Evolutionary conservation across 2,797 vertebrate species (phyloP).

Genomic region (Nyctibius grandis): DNA sequence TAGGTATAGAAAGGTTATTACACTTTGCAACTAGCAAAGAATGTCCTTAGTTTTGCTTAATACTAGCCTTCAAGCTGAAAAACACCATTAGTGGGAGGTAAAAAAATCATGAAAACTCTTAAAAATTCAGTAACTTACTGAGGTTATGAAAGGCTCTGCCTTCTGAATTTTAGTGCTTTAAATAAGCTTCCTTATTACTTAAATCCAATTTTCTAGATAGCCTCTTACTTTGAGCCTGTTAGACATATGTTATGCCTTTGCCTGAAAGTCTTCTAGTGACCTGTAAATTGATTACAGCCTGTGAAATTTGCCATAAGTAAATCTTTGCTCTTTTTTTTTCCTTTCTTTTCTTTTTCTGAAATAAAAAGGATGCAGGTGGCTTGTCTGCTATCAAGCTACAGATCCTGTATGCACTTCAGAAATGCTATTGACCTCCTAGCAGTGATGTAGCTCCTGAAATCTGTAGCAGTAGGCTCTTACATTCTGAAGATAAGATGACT

Average conservation of each 20-base stretch:
- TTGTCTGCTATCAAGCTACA: neutral
- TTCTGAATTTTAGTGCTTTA: constrained; percentile 28
- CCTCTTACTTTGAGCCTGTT: constrained; percentile 19
- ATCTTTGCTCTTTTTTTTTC: neutral
- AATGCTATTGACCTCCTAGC: neutral
- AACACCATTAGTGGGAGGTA: neutral
- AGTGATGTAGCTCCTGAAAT: neutral
- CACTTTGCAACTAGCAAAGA: neutral
- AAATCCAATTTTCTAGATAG: constrained; percentile 52
- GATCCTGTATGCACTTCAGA: neutral
- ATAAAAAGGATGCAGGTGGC: neutral
- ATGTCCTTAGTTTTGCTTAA: neutral
- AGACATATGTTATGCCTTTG: constrained; percentile 7
- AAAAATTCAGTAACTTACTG: neutral
- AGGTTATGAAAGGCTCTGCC: neutral
- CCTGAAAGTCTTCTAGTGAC: constrained; percentile 17
- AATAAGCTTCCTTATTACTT: constrained; percentile 46
- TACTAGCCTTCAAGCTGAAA: neutral
- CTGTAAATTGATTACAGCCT: constrained; percentile 29
- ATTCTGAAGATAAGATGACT: neutral
- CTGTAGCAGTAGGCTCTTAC: neutral
- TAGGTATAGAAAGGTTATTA: neutral
- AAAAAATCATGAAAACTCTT: neutral
- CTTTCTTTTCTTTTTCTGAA: neutral
- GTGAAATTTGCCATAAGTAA: constrained; percentile 39